Evolutionary conservation across 2,797 vertebrate genomes (phyloP).

Genomic region (Rhodeus uyekii): DNA sequence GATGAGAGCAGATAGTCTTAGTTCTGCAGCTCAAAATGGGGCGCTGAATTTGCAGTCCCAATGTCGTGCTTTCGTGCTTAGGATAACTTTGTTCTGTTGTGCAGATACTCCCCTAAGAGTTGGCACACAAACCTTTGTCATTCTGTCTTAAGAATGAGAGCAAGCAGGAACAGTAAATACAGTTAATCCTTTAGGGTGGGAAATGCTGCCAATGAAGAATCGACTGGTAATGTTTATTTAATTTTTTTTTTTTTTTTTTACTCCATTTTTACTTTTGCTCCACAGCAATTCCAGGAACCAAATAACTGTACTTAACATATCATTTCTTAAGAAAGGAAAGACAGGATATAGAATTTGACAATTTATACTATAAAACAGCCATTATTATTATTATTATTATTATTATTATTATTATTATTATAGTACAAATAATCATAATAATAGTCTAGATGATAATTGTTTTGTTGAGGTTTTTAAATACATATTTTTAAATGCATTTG

Average conservation of each 20-base stretch:
- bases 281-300: no score
- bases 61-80: no score
- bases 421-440: background rate
- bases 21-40: background rate
- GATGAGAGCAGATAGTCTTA: background rate
- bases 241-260: background rate
- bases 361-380: background rate
- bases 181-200: background rate
- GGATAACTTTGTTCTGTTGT: background rate
- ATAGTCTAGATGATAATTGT: background rate
- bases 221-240: background rate
- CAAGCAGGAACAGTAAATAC: background rate
- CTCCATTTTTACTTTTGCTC: background rate
- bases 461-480: background rate
- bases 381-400: background rate
- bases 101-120: conserved; percentile 10
- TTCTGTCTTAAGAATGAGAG: background rate
- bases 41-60: background rate
- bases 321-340: background rate
- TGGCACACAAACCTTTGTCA: conserved; percentile 16
- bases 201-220: background rate
- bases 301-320: no score
- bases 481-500: background rate
- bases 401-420: background rate
- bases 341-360: background rate